phyloP scores from a whole-genome alignment of 2,888 invertebrate genomes.

The Limnephilus marmoratus region DNA sequence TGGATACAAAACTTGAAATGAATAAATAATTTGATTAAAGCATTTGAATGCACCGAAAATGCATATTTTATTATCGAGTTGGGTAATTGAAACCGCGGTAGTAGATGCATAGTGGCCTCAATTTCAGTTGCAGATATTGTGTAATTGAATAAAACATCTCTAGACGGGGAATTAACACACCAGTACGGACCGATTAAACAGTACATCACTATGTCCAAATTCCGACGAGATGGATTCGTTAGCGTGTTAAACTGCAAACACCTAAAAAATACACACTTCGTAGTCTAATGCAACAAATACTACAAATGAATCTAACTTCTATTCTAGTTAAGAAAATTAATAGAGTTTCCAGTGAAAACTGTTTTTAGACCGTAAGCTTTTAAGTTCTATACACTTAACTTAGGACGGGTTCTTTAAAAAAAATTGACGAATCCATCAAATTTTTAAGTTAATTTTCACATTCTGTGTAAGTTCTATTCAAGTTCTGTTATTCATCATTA shows the following conservation, averaged over 20 bases:
- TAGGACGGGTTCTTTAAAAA: too few species aligned
- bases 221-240: not conserved
- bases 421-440: too few species aligned
- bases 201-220: not conserved
- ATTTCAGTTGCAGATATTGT: not conserved
- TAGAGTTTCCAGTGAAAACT: too few species aligned
- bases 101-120: not conserved
- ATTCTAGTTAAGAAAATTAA: too few species aligned
- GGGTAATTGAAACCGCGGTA: not conserved
- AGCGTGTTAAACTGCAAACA: not conserved
- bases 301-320: too few species aligned
- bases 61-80: not conserved
- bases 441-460: too few species aligned
- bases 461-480: too few species aligned
- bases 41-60: not conserved
- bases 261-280: too few species aligned
- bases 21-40: not conserved
- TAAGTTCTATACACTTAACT: too few species aligned
- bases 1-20: not conserved
- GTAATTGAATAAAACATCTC: not conserved
- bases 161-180: not conserved
- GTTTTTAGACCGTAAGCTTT: too few species aligned
- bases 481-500: too few species aligned
- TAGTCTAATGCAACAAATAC: too few species aligned
- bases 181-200: not conserved